phyloP scores from a whole-genome alignment of 2,113 vertebrate genomes.

The Gorsachius goisagi region DNA sequence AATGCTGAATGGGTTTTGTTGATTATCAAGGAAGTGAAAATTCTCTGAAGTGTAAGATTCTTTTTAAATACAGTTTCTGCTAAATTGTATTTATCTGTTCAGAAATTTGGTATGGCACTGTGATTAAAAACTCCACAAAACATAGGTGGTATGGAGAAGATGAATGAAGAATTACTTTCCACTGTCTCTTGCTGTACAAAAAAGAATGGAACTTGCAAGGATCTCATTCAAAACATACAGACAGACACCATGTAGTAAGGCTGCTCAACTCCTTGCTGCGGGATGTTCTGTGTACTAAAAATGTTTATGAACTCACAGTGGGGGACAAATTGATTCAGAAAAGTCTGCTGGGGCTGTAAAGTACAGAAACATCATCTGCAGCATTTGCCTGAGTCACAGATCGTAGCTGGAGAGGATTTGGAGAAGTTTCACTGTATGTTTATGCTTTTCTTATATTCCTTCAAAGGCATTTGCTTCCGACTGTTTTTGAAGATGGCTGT shows the following conservation, averaged over 20 bases:
- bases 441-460: not conserved
- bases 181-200: not conserved
- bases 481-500: not conserved
- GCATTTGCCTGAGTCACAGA: not conserved
- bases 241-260: not conserved
- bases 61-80: not conserved
- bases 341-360: not conserved
- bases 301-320: not conserved
- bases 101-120: not conserved
- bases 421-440: not conserved
- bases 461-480: not conserved
- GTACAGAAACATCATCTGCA: not conserved
- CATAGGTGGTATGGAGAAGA: not conserved
- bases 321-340: not conserved
- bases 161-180: not conserved
- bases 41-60: not conserved
- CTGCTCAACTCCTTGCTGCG: not conserved
- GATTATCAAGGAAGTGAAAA: not conserved
- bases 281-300: not conserved
- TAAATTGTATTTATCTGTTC: not conserved
- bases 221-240: not conserved
- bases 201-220: not conserved
- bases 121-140: not conserved
- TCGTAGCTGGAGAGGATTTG: not conserved
- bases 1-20: not conserved